A percentile compares a stretch with the other conserved stretches of the same genome.
These are phyloP conservation scores for Callithrix jacchus DNA, from an alignment of 2,113 vertebrate species.

Conservation along the genomic window DNA sequence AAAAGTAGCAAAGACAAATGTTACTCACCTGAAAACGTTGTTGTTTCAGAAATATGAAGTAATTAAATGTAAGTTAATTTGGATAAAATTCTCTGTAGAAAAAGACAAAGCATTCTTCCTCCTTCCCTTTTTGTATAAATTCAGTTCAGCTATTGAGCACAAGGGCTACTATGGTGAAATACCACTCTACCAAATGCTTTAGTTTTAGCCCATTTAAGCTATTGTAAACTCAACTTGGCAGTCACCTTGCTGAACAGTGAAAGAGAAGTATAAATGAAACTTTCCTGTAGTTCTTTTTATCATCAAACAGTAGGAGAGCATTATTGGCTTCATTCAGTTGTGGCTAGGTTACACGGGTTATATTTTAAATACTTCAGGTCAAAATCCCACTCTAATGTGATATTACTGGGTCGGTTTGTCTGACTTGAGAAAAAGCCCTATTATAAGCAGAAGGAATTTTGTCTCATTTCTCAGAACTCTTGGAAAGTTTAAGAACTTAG, in stretches of 20 bases:
- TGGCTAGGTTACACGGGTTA: conserved; percentile 70
- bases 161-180: conserved; percentile 55
- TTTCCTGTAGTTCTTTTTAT: conserved; percentile 59
- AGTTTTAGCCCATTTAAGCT: conserved; percentile 58
- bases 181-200: conserved; percentile 45
- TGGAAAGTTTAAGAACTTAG: background rate
- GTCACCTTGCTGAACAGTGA: conserved; percentile 59
- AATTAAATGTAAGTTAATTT: conserved; percentile 28
- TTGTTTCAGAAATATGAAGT: conserved; percentile 42
- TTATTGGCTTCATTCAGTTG: conserved; percentile 66
- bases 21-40: background rate
- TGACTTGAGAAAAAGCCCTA: conserved; percentile 46
- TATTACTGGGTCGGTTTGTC: conserved; percentile 30
- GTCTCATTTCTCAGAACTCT: background rate
- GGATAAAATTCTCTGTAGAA: conserved; percentile 26
- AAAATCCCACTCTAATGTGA: conserved; percentile 59
- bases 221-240: conserved; percentile 72
- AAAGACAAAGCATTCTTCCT: conserved; percentile 18
- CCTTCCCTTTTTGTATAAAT: background rate
- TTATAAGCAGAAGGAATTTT: conserved; percentile 19
- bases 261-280: conserved; percentile 55
- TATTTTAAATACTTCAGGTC: conserved; percentile 32
- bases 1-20: background rate
- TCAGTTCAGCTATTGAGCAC: conserved; percentile 11
- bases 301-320: conserved; percentile 47